Evolutionary conservation across 2,888 invertebrate genomes (phyloP), one percentile per base, ranked within the genome.

Genomic region (Xiphydria camelus): DNA sequence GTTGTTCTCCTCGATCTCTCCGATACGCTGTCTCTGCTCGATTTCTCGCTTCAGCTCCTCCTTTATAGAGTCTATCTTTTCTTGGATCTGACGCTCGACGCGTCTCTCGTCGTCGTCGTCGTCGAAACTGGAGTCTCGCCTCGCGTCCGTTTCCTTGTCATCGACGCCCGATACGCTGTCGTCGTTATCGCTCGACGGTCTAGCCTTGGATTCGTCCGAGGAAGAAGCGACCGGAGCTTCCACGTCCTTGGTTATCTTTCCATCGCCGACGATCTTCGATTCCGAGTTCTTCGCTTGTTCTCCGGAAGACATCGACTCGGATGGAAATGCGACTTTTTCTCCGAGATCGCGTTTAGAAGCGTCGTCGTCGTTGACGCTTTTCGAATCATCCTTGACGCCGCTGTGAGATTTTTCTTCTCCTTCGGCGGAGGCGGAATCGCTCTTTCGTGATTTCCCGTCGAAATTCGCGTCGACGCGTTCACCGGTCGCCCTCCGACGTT

Each of bases 31-130:
- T 4, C 59, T 61, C 6, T 53, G 57, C 20, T 64, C 68, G 19
- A 76, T 67, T 51, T 77, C 73, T 2, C 73, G 61, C 38, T 72
- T 73, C 1, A 78, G 73, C 41, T 76, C 68, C 9, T 72, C 73
- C 43, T 76, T 77, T 21, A 78, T 73, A 7, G 67, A 62, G 15
- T 70, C 66, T 34, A 77, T 74, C 53, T 68, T 73, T 9, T 64
- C 51, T 52, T 75, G 66, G 36, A 77, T 74, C 45, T 71, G 63
- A n/a, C 66, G 55, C 47, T 75, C 70, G 7, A 75, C 57, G 6
- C 64, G 53, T 31, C 60, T 67, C 36, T 70, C 64, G 32, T 64
- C 64, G 22, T 57, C 47, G 7, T 43, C 33, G 15, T 51, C 49
- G n/a, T n/a, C n/a, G n/a, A n/a, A n/a, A n/a, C n/a, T n/a, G n/a